Evolutionary conservation across 1,140 invertebrate species (phyloP), one percentile per base, ranked within the genome.

Genomic region (Cheumatopsyche charites): DNA sequence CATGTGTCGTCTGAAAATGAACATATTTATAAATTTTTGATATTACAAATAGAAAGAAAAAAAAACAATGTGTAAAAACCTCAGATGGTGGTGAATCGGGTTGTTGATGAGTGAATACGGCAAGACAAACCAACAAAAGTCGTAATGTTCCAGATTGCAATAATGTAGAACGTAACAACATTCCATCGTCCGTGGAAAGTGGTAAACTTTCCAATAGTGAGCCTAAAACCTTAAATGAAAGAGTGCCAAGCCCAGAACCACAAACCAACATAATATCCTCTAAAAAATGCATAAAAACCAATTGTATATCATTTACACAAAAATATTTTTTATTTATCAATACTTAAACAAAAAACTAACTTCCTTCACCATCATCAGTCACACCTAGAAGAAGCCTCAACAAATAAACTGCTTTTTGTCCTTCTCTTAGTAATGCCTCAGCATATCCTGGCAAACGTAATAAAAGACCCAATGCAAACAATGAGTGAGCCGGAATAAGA

Each of bases 381-480:
- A 96, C 94, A 0, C 95, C 95, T 7, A 97, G 85, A 13, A 95
- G 90, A 17, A 97, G 83, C 4, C 94, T 84, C 36, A 97, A 82
- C 49, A 97, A 83, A 82, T 92, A 95, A 77, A 94, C 91, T 0
- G 95, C 94, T 52, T 91, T 89, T 76, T 91, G 89, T 63, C 92
- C 89, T 80, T 95, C 92, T 78, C 90, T 90, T 0, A 97, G 83
- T 26, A 98, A 78, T 2, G 94, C 91, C 79, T 94, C 93, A 0
- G 94, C 94, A 80, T 96, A 97, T 4, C 94, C 92, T 0, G 94
- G 94, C 69, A 97, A 82, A 52, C 94, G 86, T 7, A 97, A 83
- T 78, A 97, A 94, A 13, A 96, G 82, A 4, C 93, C 93, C 80
- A 97, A 95, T 1, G 95, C 94, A 9, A 93, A 91, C 26, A 97